Evolutionary conservation across 1,140 invertebrate species (phyloP).

Genomic region (Phymastichus coffea): DNA sequence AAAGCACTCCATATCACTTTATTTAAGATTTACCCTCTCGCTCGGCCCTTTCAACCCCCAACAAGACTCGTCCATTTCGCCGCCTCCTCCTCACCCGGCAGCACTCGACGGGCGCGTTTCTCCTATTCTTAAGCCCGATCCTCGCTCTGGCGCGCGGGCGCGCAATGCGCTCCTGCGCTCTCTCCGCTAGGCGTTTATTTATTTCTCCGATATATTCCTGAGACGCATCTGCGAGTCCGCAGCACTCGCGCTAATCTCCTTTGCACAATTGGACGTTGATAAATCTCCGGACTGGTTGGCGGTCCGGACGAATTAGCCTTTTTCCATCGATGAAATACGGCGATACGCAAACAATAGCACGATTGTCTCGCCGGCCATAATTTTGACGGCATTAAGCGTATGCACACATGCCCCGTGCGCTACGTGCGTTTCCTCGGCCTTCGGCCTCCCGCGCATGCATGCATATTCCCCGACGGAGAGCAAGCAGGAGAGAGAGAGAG

Average conservation of each 20-base stretch:
- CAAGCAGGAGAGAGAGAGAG: too few species aligned
- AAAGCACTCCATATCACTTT: conserved; percentile 61
- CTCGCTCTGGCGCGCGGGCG: conserved; percentile 31
- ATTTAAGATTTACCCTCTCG: conserved; percentile 60
- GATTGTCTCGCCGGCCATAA: conserved; percentile 10
- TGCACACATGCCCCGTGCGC: conserved; percentile 12
- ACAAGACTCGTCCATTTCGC: conserved; percentile 59
- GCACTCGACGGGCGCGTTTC: conserved; percentile 33
- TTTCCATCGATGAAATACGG: too few species aligned
- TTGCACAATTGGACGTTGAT: too few species aligned
- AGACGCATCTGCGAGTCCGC: too few species aligned
- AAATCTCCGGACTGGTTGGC: too few species aligned
- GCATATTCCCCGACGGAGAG: background rate
- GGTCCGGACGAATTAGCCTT: too few species aligned
- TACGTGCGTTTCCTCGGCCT: background rate
- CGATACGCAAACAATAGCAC: conserved; percentile 16
- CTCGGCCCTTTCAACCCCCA: conserved; percentile 56
- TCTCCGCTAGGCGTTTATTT: conserved; percentile 34
- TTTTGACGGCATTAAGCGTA: conserved; percentile 12
- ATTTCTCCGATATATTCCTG: conserved; percentile 39
- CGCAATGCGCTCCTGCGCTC: background rate
- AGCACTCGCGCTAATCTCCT: too few species aligned
- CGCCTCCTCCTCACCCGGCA: conserved; percentile 19
- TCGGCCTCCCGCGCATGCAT: background rate
- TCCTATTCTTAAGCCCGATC: conserved; percentile 38